Conservation (phyloP, 2,888 invertebrate species). For the Epistrophe eligans region DNA sequence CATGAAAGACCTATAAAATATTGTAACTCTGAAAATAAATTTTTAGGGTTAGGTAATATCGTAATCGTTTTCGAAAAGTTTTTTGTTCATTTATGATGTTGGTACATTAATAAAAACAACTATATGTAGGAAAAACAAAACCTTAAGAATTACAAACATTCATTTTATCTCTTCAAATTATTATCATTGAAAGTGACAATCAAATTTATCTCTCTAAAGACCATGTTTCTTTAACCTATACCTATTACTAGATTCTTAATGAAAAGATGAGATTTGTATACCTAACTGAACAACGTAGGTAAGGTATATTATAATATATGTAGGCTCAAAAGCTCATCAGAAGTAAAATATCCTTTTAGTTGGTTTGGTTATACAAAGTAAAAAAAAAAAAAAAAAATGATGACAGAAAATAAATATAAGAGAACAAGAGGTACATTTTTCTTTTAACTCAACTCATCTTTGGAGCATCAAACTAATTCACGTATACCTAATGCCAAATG, state of each 20-base stretch:
- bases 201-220: slow-evolving; percentile 29
- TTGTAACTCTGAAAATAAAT: no score
- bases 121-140: not conserved
- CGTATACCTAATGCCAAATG: slow-evolving; percentile 58
- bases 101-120: not conserved
- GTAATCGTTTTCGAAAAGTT: no score
- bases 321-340: slow-evolving; percentile 15
- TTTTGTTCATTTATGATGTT: not conserved
- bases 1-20: no score
- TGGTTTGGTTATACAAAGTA: not conserved
- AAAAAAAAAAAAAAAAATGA: slow-evolving; percentile 32
- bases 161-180: not conserved
- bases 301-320: no score
- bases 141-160: not conserved
- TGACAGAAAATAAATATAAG: slow-evolving; percentile 39
- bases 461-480: slow-evolving; percentile 58
- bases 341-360: not conserved
- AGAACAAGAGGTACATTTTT: slow-evolving; percentile 17
- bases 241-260: slow-evolving; percentile 36
- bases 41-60: no score
- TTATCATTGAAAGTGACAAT: slow-evolving; percentile 24
- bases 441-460: slow-evolving; percentile 32
- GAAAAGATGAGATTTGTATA: slow-evolving; percentile 24
- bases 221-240: slow-evolving; percentile 5
- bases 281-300: not conserved